Conservation (phyloP, 1,140 invertebrate genomes). For the Aphis craccivora region DNA sequence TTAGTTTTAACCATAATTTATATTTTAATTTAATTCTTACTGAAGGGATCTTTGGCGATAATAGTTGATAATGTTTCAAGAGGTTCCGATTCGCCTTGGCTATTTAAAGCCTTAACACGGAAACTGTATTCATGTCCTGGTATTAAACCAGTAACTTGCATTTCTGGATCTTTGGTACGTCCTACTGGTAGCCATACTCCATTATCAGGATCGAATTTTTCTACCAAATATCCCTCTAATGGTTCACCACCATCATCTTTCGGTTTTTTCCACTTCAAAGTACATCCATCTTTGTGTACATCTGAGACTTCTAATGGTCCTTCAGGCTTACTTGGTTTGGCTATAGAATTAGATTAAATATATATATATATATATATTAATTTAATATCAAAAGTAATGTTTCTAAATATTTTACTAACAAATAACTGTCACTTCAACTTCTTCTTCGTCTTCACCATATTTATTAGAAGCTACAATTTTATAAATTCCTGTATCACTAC, state of each 20-base stretch:
- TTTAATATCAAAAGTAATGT: not conserved
- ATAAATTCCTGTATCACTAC: conserved; percentile 86
- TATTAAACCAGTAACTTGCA: conserved; percentile 86
- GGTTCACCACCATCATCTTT: conserved; percentile 98
- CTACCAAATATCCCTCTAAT: conserved; percentile 92
- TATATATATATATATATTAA: not conserved
- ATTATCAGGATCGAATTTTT: conserved; percentile 92
- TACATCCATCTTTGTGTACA: conserved; percentile 93
- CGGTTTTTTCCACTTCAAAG: conserved; percentile 95
- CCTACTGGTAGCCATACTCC: conserved; percentile 90
- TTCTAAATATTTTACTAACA: conserved; percentile 70
- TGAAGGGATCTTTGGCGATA: conserved; percentile 96
- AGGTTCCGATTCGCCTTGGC: conserved; percentile 96
- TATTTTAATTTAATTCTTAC: conserved; percentile 68
- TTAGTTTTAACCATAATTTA: conserved; percentile 51
- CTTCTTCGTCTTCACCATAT: conserved; percentile 87
- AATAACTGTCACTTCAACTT: conserved; percentile 88
- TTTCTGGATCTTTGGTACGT: conserved; percentile 80
- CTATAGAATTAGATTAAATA: conserved; percentile 66
- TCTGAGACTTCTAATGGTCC: conserved; percentile 95
- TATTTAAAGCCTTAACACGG: conserved; percentile 95
- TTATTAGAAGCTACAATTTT: conserved; percentile 86
- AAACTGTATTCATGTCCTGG: conserved; percentile 98
- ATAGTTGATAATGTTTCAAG: conserved; percentile 90
- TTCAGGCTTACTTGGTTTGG: conserved; percentile 90